phyloP scores from a whole-genome alignment of 2,797 vertebrate species.

The Esox lucius region DNA sequence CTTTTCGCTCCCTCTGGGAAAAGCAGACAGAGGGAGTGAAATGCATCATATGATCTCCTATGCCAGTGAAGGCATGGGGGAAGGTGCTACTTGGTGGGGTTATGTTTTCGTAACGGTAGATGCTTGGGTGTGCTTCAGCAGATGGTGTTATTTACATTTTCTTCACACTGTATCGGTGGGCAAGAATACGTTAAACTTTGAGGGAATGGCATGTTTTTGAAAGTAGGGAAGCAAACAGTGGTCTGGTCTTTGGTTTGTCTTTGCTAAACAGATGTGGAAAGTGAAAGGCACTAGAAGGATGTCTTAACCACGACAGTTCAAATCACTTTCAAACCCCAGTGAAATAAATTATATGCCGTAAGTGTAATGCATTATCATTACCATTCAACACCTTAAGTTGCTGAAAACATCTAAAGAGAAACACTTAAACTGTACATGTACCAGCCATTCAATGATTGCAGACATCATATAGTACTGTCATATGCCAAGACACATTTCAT shows the following conservation, averaged over 20 bases:
- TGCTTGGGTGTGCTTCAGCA: not conserved
- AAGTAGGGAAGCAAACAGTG: not conserved
- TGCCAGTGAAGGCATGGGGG: not conserved
- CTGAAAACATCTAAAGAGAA: too few species aligned
- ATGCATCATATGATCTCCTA: not conserved
- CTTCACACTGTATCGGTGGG: not conserved
- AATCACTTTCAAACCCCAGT: not conserved
- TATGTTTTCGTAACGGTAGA: slow-evolving; percentile 7
- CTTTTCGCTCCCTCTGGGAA: not conserved
- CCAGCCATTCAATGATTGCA: too few species aligned
- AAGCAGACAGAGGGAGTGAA: slow-evolving; percentile 3
- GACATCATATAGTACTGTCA: too few species aligned
- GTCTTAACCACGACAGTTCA: not conserved
- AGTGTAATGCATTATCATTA: not conserved
- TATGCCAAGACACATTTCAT: too few species aligned
- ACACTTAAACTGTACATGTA: too few species aligned
- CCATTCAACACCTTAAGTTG: not conserved
- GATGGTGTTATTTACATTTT: not conserved
- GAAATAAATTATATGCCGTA: not conserved
- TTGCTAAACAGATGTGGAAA: slow-evolving; percentile 10
- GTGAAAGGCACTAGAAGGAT: not conserved
- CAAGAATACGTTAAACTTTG: slow-evolving; percentile 6
- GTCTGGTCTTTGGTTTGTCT: slow-evolving; percentile 1
- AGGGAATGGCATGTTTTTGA: not conserved
- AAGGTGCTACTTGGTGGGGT: not conserved